A percentile compares a stretch with the other conserved stretches of the same genome.
phyloP scores from a whole-genome alignment of 2,888 invertebrate species.

The Limnephilus rhombicus region DNA sequence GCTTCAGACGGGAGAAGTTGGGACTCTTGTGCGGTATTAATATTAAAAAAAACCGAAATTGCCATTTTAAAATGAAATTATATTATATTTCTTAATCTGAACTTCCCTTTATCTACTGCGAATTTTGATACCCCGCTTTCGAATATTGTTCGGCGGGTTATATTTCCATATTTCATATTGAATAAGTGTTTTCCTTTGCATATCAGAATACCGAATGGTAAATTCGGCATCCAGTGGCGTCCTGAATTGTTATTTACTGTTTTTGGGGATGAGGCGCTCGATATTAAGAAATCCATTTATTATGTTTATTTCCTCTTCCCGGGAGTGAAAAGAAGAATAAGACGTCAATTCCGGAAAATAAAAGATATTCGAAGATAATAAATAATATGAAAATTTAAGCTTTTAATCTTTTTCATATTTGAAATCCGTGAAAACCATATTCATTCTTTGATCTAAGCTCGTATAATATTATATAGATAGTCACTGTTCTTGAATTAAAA shows the following conservation, averaged over 20 bases:
- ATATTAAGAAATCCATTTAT: slow-evolving; percentile 53
- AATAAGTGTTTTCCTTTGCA: slow-evolving; percentile 64
- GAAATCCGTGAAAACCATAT: too few relatives aligned
- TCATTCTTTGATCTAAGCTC: too few relatives aligned
- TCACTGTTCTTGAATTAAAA: too few relatives aligned
- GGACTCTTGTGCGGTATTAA: too few relatives aligned
- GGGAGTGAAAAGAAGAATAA: slow-evolving; percentile 2
- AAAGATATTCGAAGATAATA: not conserved
- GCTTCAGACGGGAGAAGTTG: too few relatives aligned
- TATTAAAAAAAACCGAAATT: too few relatives aligned
- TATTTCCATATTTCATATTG: slow-evolving; percentile 64
- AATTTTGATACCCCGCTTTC: slow-evolving; percentile 42
- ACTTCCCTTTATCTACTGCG: slow-evolving; percentile 39
- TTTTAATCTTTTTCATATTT: not conserved
- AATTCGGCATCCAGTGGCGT: slow-evolving; percentile 47
- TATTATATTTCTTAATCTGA: not conserved
- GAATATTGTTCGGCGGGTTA: slow-evolving; percentile 52
- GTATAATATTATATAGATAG: too few relatives aligned
- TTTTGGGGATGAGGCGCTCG: slow-evolving; percentile 15
- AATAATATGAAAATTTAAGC: not conserved
- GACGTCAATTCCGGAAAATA: not conserved
- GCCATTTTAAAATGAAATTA: too few relatives aligned
- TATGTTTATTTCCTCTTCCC: not conserved
- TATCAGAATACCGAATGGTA: slow-evolving; percentile 46
- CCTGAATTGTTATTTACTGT: slow-evolving; percentile 58